These are phyloP conservation scores for Myathropa florea DNA, from an alignment of 2,888 invertebrate genomes.

Conservation along the genomic window DNA sequence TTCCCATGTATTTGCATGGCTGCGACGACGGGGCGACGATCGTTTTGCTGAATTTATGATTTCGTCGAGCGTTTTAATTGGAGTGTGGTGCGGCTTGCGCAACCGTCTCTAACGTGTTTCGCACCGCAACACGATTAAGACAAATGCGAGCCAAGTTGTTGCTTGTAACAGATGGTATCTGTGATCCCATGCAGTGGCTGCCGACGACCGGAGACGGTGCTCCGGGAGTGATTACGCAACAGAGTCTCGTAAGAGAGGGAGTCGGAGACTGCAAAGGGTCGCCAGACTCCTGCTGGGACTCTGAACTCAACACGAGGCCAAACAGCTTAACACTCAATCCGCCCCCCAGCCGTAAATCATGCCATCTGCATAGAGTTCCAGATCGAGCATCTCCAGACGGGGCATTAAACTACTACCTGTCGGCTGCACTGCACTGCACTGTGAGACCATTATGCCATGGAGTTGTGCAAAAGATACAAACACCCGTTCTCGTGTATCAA, in stretches of 20 bases:
- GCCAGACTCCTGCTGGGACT: slow-evolving; percentile 46
- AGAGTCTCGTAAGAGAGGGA: slow-evolving; percentile 8
- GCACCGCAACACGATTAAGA: neutral
- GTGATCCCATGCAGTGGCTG: slow-evolving; percentile 44
- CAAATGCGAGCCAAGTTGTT: slow-evolving; percentile 7
- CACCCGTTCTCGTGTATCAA: slow-evolving; percentile 34
- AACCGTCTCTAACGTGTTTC: slow-evolving; percentile 47
- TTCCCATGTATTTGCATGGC: slow-evolving; percentile 11
- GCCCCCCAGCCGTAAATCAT: slow-evolving; percentile 55
- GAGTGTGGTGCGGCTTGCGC: slow-evolving; percentile 31
- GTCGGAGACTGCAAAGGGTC: slow-evolving; percentile 44
- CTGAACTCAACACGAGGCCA: slow-evolving; percentile 6
- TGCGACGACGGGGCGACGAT: neutral
- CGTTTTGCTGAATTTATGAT: slow-evolving; percentile 47
- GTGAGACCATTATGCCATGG: slow-evolving; percentile 16
- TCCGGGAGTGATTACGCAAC: slow-evolving; percentile 53
- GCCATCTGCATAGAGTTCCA: slow-evolving; percentile 48
- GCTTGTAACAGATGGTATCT: slow-evolving; percentile 22
- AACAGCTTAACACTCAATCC: slow-evolving; percentile 53
- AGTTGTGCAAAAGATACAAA: slow-evolving; percentile 30
- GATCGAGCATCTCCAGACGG: slow-evolving; percentile 46
- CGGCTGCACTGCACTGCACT: slow-evolving; percentile 35
- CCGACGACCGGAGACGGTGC: slow-evolving; percentile 33
- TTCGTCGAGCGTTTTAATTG: slow-evolving; percentile 52
- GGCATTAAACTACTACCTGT: slow-evolving; percentile 53